These are phyloP conservation scores for Danionella dracula DNA, from an alignment of 2,797 vertebrate genomes.

Conservation along the genomic window DNA sequence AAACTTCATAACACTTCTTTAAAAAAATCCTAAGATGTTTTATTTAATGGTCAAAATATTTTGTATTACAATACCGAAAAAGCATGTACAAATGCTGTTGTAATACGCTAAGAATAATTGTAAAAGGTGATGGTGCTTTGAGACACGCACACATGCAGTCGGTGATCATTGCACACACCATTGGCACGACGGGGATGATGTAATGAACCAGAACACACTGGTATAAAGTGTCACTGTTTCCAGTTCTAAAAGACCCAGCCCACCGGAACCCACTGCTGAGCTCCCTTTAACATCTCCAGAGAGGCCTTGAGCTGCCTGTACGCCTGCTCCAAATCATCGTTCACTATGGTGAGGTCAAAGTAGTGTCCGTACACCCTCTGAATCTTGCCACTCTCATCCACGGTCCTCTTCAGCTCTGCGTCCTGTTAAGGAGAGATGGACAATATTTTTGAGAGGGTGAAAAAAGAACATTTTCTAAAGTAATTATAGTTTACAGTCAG, in stretches of 20 bases:
- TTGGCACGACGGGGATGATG: not conserved
- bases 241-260: constrained; percentile 85
- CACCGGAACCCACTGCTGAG: constrained; percentile 92
- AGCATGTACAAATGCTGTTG: too few relatives aligned
- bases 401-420: constrained; percentile 78
- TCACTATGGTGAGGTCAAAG: constrained; percentile 88
- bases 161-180: not conserved
- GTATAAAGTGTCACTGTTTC: not conserved
- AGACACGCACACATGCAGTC: constrained; percentile 5
- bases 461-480: not conserved
- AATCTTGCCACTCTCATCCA: constrained; percentile 82
- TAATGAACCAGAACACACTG: not conserved
- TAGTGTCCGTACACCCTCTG: constrained; percentile 84
- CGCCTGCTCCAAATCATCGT: constrained; percentile 85
- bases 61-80: too few relatives aligned
- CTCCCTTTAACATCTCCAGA: constrained; percentile 77
- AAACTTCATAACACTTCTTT: too few relatives aligned
- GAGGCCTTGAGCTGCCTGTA: constrained; percentile 79
- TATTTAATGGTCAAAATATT: too few relatives aligned
- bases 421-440: constrained; percentile 65
- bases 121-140: not conserved
- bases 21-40: too few relatives aligned
- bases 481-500: not conserved
- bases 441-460: not conserved
- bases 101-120: too few relatives aligned